Percentiles rank a stretch among this genome's conserved stretches.
phyloP scores from a whole-genome alignment of 2,797 vertebrate species.

The Myotis findleyi region DNA sequence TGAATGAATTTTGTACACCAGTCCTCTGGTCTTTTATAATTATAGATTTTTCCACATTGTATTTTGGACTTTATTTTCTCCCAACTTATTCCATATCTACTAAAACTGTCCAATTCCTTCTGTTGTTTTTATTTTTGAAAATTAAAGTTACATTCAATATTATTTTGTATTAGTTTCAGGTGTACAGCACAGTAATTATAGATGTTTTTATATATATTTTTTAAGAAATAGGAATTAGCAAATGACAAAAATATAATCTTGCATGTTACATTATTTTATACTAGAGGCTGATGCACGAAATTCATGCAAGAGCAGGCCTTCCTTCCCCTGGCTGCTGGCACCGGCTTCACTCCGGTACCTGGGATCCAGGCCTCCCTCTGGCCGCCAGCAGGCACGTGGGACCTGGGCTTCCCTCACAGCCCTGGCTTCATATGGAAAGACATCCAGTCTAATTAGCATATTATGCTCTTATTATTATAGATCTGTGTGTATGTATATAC shows the following conservation, averaged over 20 bases:
- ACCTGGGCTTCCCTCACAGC: no score
- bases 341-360: no score
- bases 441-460: no score
- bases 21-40: background rate
- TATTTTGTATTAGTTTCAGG: background rate
- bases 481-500: background rate
- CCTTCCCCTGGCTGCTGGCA: no score
- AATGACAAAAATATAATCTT: background rate
- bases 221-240: background rate
- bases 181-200: constrained; percentile 7
- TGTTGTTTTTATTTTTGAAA: background rate
- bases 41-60: background rate
- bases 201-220: constrained; percentile 26
- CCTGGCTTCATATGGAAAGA: no score
- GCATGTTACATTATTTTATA: background rate
- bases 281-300: no score
- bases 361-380: no score
- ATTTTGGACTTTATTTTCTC: background rate
- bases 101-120: background rate
- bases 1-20: no score
- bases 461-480: no score
- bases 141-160: background rate
- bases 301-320: no score
- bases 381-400: no score
- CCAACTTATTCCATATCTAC: background rate